Conservation (phyloP, 2,797 vertebrate species). For the Cirrhinus molitorella region DNA sequence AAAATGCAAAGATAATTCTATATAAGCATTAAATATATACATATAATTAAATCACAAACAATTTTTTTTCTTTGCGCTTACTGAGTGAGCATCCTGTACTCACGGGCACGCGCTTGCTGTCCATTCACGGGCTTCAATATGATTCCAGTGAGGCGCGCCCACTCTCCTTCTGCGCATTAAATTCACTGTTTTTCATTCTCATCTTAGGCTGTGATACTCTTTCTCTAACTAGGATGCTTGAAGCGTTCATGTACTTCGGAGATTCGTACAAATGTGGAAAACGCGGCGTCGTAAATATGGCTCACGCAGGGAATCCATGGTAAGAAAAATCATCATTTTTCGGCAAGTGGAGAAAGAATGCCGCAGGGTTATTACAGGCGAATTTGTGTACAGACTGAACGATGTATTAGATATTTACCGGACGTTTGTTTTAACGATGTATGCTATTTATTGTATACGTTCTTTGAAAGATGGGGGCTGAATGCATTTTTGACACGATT, state of each 20-base stretch:
- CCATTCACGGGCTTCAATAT: slow-evolving; percentile 28
- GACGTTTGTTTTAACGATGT: slow-evolving; percentile 3
- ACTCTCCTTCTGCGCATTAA: slow-evolving; percentile 74
- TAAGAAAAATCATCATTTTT: neutral
- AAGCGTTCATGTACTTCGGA: slow-evolving; percentile 29
- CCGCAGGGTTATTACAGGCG: neutral
- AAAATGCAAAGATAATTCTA: neutral
- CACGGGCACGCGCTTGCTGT: slow-evolving; percentile 48
- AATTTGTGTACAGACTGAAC: neutral
- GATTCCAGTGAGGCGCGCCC: slow-evolving; percentile 59
- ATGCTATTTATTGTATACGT: neutral
- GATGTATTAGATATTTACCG: neutral
- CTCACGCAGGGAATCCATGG: slow-evolving; percentile 1
- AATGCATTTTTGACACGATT: slow-evolving; percentile 14
- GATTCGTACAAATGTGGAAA: slow-evolving; percentile 18
- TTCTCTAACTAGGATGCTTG: slow-evolving; percentile 60
- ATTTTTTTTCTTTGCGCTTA: slow-evolving; percentile 1
- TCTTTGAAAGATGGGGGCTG: slow-evolving; percentile 10
- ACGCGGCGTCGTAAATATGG: slow-evolving; percentile 4
- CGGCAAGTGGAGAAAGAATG: neutral
- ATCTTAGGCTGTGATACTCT: slow-evolving; percentile 58
- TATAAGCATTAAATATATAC: neutral
- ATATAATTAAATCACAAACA: slow-evolving; percentile 5
- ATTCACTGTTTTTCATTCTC: slow-evolving; percentile 71
- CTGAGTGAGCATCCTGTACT: slow-evolving; percentile 25